Base-by-base conservation (phyloP, 2,888 invertebrate genomes). In the Drosophila tripunctata region DNA sequence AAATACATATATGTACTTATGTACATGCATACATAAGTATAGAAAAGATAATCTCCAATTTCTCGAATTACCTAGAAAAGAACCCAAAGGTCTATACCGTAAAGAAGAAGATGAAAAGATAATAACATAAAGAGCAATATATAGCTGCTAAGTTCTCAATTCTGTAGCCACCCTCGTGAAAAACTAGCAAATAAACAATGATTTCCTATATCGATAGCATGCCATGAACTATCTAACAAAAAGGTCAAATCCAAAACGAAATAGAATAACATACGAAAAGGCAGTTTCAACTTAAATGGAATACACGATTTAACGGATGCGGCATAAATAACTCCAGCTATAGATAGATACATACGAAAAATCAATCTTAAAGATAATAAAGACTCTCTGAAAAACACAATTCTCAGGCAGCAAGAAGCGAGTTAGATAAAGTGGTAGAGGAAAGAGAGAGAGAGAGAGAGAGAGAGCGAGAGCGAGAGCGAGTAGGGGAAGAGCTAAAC, bases 261-360 rank as follows among this genome's bases (percentile, higher is more conserved):
- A 10, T 8, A 27, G n/a, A n/a, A n/a, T n/a, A n/a, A n/a, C n/a
- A n/a, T n/a, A n/a, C n/a, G n/a, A n/a, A 27, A 50, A 56, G 41
- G 60, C 72, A 84, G 75, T 65, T 81, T 84, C 54, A 79, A 81
- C 78, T 47, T 38, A 24, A 36, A 24, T 36, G 48, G 48, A 50
- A 38, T 31, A 31, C 27, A 41, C 52, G 21, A 41, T 41, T n/a
- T 21, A 22, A 43, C 43, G 31, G 52, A 52, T 52, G 51, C 51
- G 40, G 27, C 51, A 51, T 40, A 40, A 51, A 51, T 40, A 51
- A 40, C 38, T 51, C 10, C 4, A 40, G 30, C 38, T 51, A 40
- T 51, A 51, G 48, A 47, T 47, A 33, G 24, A 36, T 73, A 68
- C 64, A 71, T 44, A 64, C 65, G 63, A 52, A 76, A 77, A 80